Percentiles rank a stretch among this genome's conserved stretches.
These are phyloP conservation scores for Neria commutata DNA, from an alignment of 2,888 invertebrate species.

Conservation along the genomic window DNA sequence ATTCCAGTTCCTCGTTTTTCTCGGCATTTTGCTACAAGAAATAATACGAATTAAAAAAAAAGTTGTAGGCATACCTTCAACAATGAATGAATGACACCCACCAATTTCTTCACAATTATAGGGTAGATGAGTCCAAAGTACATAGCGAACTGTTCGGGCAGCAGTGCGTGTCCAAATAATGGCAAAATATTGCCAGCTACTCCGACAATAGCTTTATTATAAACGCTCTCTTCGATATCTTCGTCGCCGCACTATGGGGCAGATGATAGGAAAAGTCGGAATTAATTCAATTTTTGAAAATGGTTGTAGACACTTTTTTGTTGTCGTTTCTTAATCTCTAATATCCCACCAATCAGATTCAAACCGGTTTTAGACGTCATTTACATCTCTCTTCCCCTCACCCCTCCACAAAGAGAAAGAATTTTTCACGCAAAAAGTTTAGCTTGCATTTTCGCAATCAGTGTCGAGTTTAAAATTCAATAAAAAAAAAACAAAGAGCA, in stretches of 20 bases:
- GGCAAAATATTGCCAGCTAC: conserved; percentile 78
- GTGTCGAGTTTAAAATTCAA: too few relatives aligned
- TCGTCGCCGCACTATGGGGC: conserved; percentile 62
- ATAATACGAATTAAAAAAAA: conserved; percentile 24
- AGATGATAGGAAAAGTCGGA: too few relatives aligned
- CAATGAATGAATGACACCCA: conserved; percentile 59
- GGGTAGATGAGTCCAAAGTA: conserved; percentile 71
- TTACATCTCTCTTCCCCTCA: too few relatives aligned
- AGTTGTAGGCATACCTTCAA: conserved; percentile 15
- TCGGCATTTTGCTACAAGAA: conserved; percentile 68
- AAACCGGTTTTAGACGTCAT: too few relatives aligned
- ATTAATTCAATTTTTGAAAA: too few relatives aligned
- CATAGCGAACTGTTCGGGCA: conserved; percentile 70
- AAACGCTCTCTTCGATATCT: conserved; percentile 71
- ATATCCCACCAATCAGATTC: too few relatives aligned
- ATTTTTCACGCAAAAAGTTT: too few relatives aligned
- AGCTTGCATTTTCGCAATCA: too few relatives aligned
- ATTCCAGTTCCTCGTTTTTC: conserved; percentile 59
- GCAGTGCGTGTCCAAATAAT: conserved; percentile 70
- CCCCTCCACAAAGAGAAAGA: too few relatives aligned
- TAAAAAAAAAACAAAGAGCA: too few relatives aligned
- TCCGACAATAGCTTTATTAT: conserved; percentile 75
- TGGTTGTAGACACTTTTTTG: too few relatives aligned
- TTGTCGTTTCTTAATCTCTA: too few relatives aligned
- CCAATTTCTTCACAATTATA: conserved; percentile 70